phyloP scores from a whole-genome alignment of 2,888 invertebrate species.

The Tanytarsus gracilentus region DNA sequence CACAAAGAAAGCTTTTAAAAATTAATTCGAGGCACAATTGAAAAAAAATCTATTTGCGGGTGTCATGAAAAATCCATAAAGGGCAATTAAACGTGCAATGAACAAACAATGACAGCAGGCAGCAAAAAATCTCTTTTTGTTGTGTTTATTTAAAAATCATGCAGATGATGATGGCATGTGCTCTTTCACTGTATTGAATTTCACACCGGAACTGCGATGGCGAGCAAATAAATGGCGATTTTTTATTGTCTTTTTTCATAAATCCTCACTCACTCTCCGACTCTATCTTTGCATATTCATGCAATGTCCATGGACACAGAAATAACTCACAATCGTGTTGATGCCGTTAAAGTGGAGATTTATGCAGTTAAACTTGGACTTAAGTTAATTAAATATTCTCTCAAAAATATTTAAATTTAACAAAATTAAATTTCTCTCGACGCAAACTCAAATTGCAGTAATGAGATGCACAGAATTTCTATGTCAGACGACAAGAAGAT shows the following conservation, averaged over 20 bases:
- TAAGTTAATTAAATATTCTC: conserved; percentile 10
- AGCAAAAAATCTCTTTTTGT: neutral
- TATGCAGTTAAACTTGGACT: neutral
- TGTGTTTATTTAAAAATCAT: conserved; percentile 5
- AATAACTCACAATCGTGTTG: neutral
- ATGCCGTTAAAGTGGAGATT: conserved; percentile 4
- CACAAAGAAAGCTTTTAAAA: too few relatives aligned
- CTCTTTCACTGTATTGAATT: conserved; percentile 6
- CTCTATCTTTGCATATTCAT: neutral
- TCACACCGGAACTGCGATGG: conserved; percentile 10
- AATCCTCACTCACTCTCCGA: neutral
- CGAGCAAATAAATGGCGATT: conserved; percentile 12
- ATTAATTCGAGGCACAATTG: neutral
- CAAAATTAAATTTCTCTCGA: neutral
- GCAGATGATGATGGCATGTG: neutral
- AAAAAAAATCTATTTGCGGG: too few relatives aligned
- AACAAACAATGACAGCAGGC: neutral
- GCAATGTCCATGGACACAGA: neutral
- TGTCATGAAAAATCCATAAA: neutral
- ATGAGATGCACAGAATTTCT: neutral
- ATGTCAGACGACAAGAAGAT: too few relatives aligned
- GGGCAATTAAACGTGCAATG: conserved; percentile 5
- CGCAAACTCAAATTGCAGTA: neutral
- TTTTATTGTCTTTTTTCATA: conserved; percentile 13
- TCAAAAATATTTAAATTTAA: neutral